Evolutionary conservation across 2,113 vertebrate species (phyloP).

Genomic region (Triplophysa dalaica): DNA sequence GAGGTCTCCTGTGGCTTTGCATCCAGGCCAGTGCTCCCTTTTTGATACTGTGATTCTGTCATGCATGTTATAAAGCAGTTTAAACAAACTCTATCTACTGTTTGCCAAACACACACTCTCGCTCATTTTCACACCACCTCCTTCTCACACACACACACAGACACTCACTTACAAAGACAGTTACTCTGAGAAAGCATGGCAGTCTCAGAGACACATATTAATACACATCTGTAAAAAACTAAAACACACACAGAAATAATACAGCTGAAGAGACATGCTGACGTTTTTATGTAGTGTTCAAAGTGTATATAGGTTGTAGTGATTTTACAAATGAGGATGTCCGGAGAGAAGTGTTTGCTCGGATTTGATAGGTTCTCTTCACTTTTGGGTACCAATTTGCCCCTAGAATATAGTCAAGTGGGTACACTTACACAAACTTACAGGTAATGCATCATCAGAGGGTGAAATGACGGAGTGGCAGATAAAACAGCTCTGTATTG

Average conservation of each 20-base stretch:
- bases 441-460: conserved; percentile 32
- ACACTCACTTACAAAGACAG: not conserved
- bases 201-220: not conserved
- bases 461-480: conserved; percentile 7
- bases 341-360: no score
- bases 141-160: not conserved
- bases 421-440: conserved; percentile 28
- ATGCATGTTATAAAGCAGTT: conserved; percentile 32
- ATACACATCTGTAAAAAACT: conserved; percentile 14
- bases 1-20: conserved; percentile 28
- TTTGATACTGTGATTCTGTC: conserved; percentile 41
- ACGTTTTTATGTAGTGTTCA: no score
- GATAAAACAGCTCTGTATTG: conserved; percentile 34
- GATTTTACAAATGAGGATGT: no score
- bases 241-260: not conserved
- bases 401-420: no score
- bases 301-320: no score
- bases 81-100: conserved; percentile 40
- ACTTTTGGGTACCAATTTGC: no score
- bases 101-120: conserved; percentile 7
- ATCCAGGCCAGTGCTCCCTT: conserved; percentile 40
- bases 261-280: no score
- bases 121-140: conserved; percentile 20
- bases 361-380: no score
- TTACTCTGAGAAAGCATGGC: not conserved